Percentiles rank a stretch among this genome's conserved stretches.
Evolutionary conservation across 2,888 invertebrate genomes (phyloP).

Genomic region (Seladonia tumulorum): DNA sequence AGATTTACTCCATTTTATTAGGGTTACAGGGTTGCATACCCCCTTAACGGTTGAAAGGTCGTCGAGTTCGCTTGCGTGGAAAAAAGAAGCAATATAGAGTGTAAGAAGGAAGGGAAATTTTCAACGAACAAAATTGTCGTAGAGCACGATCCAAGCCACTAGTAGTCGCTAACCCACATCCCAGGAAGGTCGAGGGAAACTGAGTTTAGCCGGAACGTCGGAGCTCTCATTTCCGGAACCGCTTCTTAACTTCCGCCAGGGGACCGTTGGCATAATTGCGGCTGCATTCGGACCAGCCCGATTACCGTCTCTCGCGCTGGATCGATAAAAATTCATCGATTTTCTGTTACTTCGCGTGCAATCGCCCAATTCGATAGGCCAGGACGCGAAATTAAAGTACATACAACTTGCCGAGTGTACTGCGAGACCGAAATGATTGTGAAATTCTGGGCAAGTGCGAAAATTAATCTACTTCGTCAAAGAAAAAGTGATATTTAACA

Average conservation of each 20-base stretch:
- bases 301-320: constrained; percentile 38
- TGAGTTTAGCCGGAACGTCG: constrained; percentile 69
- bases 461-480: not conserved
- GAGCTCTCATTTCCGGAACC: constrained; percentile 80
- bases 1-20: no score
- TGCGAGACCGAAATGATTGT: no score
- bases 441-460: not conserved
- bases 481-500: not conserved
- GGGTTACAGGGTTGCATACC: no score
- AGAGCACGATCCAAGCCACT: not conserved
- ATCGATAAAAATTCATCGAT: constrained; percentile 37
- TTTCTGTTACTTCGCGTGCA: not conserved
- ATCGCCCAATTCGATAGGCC: not conserved
- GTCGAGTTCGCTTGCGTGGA: not conserved
- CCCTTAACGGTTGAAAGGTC: not conserved
- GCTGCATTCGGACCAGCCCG: constrained; percentile 50
- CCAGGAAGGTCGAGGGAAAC: constrained; percentile 65
- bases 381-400: not conserved
- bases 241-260: constrained; percentile 71
- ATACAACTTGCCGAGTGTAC: not conserved
- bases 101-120: not conserved
- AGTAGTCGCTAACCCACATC: constrained; percentile 71
- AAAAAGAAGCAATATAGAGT: not conserved
- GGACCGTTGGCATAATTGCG: constrained; percentile 55
- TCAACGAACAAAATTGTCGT: constrained; percentile 1